Base-by-base conservation (phyloP, 2,888 invertebrate genomes). In the Rotaria magnacalcarata region DNA sequence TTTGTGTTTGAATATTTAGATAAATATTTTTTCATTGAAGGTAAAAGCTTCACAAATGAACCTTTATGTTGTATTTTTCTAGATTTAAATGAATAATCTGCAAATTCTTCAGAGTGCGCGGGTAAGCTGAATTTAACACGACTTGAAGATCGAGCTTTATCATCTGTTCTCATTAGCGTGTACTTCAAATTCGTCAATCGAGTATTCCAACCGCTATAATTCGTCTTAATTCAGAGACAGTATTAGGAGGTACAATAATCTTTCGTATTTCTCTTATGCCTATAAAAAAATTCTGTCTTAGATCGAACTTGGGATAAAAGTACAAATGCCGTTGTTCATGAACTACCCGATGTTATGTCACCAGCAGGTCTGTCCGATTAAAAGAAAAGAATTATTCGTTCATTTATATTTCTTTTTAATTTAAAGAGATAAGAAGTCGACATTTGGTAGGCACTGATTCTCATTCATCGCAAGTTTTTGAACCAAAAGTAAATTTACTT, bases 261-360 rank as follows among this genome's bases (percentile, higher is more conserved):
- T 52, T 8, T 16, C 8, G 11, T 2, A 1, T 21, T 56, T 24
- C 27, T 14, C 27, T 27, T 24, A 0, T 27, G 10, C 11, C 3
- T 24, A 27, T 27, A 8, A 11, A 60, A 11, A 60, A 24, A 27
- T 7, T 60, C 11, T n/a, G 27, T 60, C 3, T 60, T 60, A 60
- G 67, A 67, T 67, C 34, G 67, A 67, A 34, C 67, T 11, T 67
- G 67, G 67, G 67, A 67, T 67, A 67, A 67, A 67, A 67, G 67
- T 67, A 67, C 67, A 67, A 16, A 34, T 67, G 67, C 67, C 14
- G 67, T 67, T 41, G 67, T 67, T 19, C 4, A 67, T 41, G 67
- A 67, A 34, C 7, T 67, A 2, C 67, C 67, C 34, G 67, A 67
- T 67, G 67, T 67, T 67, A 14, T 16, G 34, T 67, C 67, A 34